Evolutionary conservation across 2,113 vertebrate species (phyloP).

Genomic region (Addax nasomaculatus): DNA sequence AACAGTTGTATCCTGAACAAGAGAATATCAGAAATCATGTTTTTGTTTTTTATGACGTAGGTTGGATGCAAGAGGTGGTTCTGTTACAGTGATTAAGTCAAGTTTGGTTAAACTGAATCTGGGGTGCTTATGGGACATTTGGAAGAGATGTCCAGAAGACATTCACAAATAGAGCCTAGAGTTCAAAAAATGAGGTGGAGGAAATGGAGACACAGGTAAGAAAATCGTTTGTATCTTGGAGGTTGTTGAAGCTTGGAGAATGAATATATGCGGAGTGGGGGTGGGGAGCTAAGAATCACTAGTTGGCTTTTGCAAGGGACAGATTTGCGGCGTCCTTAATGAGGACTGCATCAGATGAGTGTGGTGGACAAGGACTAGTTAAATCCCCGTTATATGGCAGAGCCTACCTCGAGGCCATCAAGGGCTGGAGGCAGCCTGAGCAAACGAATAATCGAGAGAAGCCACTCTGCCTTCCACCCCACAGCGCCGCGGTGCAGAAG

Average conservation of each 20-base stretch:
- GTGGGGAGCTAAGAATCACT: background rate
- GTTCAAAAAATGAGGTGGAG: background rate
- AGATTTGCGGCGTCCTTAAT: background rate
- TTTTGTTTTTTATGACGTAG: background rate
- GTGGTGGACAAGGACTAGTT: background rate
- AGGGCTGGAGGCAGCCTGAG: too few species aligned
- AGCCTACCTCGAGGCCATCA: background rate
- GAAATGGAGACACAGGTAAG: background rate
- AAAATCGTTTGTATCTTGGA: background rate
- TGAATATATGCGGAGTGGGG: accelerated
- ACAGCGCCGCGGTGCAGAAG: background rate
- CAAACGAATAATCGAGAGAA: background rate
- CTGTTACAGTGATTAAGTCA: background rate
- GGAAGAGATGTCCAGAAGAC: background rate
- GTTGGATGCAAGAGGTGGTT: background rate
- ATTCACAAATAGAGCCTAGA: background rate
- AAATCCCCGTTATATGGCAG: background rate
- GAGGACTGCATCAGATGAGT: background rate
- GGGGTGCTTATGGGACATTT: background rate
- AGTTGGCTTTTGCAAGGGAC: background rate
- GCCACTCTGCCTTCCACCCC: background rate
- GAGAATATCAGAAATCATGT: background rate
- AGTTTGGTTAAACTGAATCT: background rate
- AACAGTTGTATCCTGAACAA: background rate
- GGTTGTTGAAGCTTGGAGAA: background rate